A percentile compares a stretch with the other conserved stretches of the same genome.
Conservation (phyloP, 1,140 invertebrate species). For the Bombus consobrinus region DNA sequence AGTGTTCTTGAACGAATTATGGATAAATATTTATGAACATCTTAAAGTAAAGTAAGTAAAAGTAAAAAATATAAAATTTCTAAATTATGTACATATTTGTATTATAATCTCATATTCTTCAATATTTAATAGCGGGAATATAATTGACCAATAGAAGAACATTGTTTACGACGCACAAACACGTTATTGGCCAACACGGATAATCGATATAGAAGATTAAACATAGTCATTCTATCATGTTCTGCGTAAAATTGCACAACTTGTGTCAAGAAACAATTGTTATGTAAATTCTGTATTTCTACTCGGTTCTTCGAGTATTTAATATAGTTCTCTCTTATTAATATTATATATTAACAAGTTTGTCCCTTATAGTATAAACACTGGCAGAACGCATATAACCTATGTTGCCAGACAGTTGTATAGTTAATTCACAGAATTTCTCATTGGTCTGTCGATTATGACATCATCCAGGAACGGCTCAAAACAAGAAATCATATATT, state of each 20-base stretch:
- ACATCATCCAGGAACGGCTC: conserved; percentile 67
- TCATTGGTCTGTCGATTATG: conserved; percentile 64
- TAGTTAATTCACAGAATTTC: conserved; percentile 57
- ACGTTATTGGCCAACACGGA: conserved; percentile 61
- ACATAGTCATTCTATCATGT: background rate
- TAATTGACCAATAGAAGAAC: conserved; percentile 55
- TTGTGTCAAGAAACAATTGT: background rate
- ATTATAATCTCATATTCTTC: background rate
- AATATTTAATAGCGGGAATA: conserved; percentile 57
- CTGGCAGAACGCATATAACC: background rate
- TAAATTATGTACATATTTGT: background rate
- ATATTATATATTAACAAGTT: conserved; percentile 11
- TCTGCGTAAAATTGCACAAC: background rate
- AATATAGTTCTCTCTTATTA: background rate
- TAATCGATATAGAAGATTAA: conserved; percentile 73
- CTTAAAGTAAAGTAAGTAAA: background rate
- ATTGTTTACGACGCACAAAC: conserved; percentile 75
- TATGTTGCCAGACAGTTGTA: conserved; percentile 56
- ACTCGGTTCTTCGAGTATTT: background rate
- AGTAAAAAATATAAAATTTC: background rate
- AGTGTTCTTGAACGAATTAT: background rate
- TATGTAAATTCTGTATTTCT: background rate
- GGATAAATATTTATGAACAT: background rate
- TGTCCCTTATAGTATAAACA: background rate
- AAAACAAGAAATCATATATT: conserved; percentile 12